Evolutionary conservation across 2,113 vertebrate genomes (phyloP), one percentile per base, ranked within the genome.

Genomic region (Melanostigma gelatinosum): DNA sequence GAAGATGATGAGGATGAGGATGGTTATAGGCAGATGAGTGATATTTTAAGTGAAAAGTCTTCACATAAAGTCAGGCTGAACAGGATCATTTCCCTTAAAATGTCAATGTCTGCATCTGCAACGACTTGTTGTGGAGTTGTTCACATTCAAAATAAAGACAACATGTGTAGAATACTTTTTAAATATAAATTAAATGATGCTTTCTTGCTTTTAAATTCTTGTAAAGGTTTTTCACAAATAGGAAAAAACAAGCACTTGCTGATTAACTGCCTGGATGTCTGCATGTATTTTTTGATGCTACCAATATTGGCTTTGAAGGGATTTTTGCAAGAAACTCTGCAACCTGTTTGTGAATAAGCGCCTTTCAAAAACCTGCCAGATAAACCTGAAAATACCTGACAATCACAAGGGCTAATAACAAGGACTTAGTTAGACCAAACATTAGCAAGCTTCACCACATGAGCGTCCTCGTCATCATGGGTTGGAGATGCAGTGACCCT

Each of bases 401-500:
- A 24, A 3, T 60, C 34, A 34, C 4, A 34, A 10, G 3, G 8
- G 13, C 3, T 12, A 18, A 63, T 10, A 42, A 55, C 12, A 57
- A 42, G 15, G 54, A 24, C 54, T 55, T 27, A 55, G 54, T 55
- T 6, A 24, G 42, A 57, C 50, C 18, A 60, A 36, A 46, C 64
- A 68, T 77, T 44, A 66, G 34, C 32, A 62, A 48, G 0, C 16
- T 58, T 58, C 22, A 71, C 24, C 29, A 27, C 67, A n/a, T 13
- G 36, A 75, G 50, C 54, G 48, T 42, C 10, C 2, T 61, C 6
- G 11, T 68, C 44, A 50, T 85, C 4, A 13, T 72, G 46, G n/a
- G 9, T 22, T 70, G 16, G 50, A 11, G 32, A 77, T 44, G 69
- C 40, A 63, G 22, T 61, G 65, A 83, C 66, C 62, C 68, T 78